These are phyloP conservation scores for Botrylloides violaceus DNA, from an alignment of 23 tunicate species.

Conservation along the genomic window DNA sequence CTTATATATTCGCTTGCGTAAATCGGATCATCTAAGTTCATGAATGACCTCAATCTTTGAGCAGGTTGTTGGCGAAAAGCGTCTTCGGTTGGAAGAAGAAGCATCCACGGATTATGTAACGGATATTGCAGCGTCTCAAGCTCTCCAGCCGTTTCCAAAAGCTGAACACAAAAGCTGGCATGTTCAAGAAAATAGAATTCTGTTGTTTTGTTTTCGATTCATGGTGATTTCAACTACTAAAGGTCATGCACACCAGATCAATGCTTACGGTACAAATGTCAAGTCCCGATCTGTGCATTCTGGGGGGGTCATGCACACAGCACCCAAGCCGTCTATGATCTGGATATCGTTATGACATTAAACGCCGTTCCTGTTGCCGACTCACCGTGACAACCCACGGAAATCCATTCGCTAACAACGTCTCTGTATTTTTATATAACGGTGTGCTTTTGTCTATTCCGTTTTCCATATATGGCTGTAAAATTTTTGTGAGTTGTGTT, in stretches of 20 bases:
- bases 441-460: background rate
- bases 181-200: too few relatives aligned
- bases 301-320: too few relatives aligned
- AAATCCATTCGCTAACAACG: slow-evolving; percentile 7
- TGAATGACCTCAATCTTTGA: slow-evolving; percentile 32
- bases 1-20: slow-evolving; percentile 33
- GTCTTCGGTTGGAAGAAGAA: slow-evolving; percentile 56
- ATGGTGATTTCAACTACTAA: too few relatives aligned
- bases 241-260: too few relatives aligned
- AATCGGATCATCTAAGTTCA: slow-evolving; percentile 10
- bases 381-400: slow-evolving; percentile 23
- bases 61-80: slow-evolving; percentile 42
- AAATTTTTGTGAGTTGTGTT: background rate
- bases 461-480: slow-evolving; percentile 4
- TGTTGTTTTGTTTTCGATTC: too few relatives aligned
- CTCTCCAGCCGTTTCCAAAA: slow-evolving; percentile 18
- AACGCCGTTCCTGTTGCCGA: too few relatives aligned
- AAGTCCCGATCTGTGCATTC: too few relatives aligned
- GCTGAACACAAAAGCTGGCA: too few relatives aligned
- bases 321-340: too few relatives aligned
- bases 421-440: slow-evolving; percentile 6
- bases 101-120: slow-evolving; percentile 41
- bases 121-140: slow-evolving; percentile 7
- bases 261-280: too few relatives aligned
- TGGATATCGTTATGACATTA: too few relatives aligned